phyloP scores from a whole-genome alignment of 2,113 vertebrate species.

The Dryoscopus gambensis region DNA sequence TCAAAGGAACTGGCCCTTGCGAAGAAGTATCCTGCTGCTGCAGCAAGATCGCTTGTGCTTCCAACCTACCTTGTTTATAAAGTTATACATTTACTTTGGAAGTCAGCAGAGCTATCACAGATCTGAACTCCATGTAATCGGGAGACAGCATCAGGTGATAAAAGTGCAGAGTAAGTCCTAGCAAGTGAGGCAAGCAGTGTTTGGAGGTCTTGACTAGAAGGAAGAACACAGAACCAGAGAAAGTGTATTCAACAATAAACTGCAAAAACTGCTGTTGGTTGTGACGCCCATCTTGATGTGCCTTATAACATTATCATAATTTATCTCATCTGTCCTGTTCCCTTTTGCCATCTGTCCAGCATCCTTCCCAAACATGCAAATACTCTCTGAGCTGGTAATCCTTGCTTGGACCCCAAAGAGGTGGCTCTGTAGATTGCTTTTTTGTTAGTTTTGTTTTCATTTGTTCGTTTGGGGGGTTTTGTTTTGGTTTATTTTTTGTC shows the following conservation, averaged over 20 bases:
- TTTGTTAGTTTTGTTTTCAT: background rate
- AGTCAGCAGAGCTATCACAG: background rate
- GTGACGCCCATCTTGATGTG: background rate
- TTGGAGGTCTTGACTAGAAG: background rate
- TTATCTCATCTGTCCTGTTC: background rate
- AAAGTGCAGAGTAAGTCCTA: background rate
- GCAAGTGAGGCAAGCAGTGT: background rate
- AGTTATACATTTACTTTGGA: slow-evolving; percentile 46
- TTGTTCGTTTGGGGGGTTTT: background rate
- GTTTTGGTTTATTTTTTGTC: too few relatives aligned
- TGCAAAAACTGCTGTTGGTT: background rate
- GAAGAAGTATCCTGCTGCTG: slow-evolving; percentile 18
- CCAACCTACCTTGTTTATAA: slow-evolving; percentile 13
- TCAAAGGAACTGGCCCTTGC: background rate
- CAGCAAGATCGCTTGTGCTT: background rate
- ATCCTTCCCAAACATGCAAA: background rate
- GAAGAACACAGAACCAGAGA: background rate
- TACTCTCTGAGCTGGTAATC: background rate
- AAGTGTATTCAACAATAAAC: background rate
- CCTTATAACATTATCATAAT: background rate
- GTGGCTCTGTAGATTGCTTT: background rate
- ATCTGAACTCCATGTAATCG: slow-evolving; percentile 16
- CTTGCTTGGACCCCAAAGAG: background rate
- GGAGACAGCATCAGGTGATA: background rate
- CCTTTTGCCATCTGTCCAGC: background rate